These are phyloP conservation scores for Oligia fasciuncula DNA, from an alignment of 2,888 invertebrate genomes.

Conservation along the genomic window DNA sequence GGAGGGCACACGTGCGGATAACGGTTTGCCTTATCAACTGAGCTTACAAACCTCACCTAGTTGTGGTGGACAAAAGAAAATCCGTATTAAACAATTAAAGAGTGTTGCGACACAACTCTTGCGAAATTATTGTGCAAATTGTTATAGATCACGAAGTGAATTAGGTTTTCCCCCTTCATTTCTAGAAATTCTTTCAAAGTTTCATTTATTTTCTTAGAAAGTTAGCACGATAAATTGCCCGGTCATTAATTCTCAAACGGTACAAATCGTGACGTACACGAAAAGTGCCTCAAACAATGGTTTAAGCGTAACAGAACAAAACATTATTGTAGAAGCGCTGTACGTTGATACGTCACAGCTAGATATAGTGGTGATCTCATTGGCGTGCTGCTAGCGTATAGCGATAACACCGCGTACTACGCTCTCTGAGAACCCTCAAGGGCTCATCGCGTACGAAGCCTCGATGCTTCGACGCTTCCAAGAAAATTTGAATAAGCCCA, in stretches of 20 bases:
- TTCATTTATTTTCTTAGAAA: conserved; percentile 16
- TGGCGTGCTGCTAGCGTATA: conserved; percentile 64
- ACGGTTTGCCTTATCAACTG: conserved; percentile 79
- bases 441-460: conserved; percentile 63
- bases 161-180: conserved; percentile 8
- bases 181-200: neutral
- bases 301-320: conserved; percentile 67
- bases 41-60: conserved; percentile 65
- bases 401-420: conserved; percentile 72
- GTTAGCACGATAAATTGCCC: conserved; percentile 3
- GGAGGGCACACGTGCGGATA: conserved; percentile 83
- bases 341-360: conserved; percentile 82
- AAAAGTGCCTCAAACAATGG: conserved; percentile 59
- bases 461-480: conserved; percentile 44
- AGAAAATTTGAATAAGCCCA: conserved; percentile 56
- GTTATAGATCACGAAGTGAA: conserved; percentile 6
- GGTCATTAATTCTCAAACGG: conserved; percentile 35
- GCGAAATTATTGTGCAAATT: conserved; percentile 38
- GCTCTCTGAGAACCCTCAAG: conserved; percentile 68
- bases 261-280: conserved; percentile 33
- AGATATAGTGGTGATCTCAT: conserved; percentile 88
- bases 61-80: conserved; percentile 67
- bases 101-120: conserved; percentile 44
- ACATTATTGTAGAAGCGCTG: conserved; percentile 67
- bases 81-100: conserved; percentile 64